Conservation (phyloP, 2,113 vertebrate species). For the Halichoeres trimaculatus region DNA sequence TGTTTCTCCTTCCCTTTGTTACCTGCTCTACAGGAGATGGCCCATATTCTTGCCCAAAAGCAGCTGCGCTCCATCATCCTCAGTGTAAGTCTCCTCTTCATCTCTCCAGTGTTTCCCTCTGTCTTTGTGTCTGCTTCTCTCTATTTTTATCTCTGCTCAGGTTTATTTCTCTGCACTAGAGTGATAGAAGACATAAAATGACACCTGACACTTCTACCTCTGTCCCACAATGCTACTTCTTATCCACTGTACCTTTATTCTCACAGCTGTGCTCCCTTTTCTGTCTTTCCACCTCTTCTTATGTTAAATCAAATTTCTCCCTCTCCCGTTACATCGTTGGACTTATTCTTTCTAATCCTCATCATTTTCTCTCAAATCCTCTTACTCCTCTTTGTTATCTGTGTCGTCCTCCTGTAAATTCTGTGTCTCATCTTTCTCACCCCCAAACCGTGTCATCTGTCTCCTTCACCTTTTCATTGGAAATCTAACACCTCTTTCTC, state of each 20-base stretch:
- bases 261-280: constrained; percentile 38
- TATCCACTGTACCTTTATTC: constrained; percentile 36
- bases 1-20: constrained; percentile 13
- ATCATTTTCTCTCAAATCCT: constrained; percentile 47
- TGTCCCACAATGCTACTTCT: constrained; percentile 25
- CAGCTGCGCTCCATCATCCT: constrained; percentile 96
- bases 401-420: constrained; percentile 1
- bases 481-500: constrained; percentile 15
- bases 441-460: background rate
- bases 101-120: constrained; percentile 22
- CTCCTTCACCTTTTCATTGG: constrained; percentile 5
- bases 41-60: constrained; percentile 97
- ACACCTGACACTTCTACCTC: constrained; percentile 40
- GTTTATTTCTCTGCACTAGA: constrained; percentile 25
- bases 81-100: constrained; percentile 85
- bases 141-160: constrained; percentile 17
- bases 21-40: constrained; percentile 90
- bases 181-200: constrained; percentile 41
- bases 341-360: constrained; percentile 39
- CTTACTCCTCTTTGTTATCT: constrained; percentile 23
- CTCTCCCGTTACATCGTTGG: constrained; percentile 24
- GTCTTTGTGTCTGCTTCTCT: background rate
- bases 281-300: constrained; percentile 24
- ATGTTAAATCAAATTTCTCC: constrained; percentile 44
- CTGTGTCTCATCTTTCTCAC: constrained; percentile 30